phyloP scores from a whole-genome alignment of 2,113 vertebrate genomes.

The Bathybates hornii region DNA sequence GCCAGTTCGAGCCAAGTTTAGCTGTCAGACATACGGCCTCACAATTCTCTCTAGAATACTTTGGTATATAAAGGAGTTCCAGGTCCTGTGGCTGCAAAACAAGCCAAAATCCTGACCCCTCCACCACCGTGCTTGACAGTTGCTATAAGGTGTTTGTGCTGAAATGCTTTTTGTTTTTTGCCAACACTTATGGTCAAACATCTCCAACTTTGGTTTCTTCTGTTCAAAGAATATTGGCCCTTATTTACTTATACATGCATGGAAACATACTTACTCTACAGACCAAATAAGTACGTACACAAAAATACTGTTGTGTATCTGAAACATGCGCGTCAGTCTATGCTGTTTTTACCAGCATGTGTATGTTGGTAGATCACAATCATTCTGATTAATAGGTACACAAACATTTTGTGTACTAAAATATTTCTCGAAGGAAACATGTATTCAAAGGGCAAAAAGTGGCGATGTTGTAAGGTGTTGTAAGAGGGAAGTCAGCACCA shows the following conservation, averaged over 20 bases:
- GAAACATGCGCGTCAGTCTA: neutral
- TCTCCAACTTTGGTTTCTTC: neutral
- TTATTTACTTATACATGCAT: neutral
- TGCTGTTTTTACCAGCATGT: neutral
- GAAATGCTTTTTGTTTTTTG: neutral
- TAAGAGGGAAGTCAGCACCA: neutral
- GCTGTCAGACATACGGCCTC: neutral
- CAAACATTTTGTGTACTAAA: neutral
- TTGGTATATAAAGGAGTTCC: neutral
- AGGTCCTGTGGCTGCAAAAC: neutral
- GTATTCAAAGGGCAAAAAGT: neutral
- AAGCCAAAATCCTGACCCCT: neutral
- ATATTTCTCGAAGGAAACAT: neutral
- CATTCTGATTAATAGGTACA: neutral
- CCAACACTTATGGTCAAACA: neutral
- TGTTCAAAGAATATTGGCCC: neutral
- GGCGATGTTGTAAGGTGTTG: neutral
- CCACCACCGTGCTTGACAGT: neutral
- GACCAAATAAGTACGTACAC: neutral
- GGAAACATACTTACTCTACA: neutral
- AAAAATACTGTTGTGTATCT: neutral
- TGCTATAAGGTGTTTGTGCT: neutral
- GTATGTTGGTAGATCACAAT: neutral
- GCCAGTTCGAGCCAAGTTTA: neutral
- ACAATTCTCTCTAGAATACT: neutral